Base-by-base conservation (phyloP, 2,888 invertebrate species). In the Stenodema calcarata region DNA sequence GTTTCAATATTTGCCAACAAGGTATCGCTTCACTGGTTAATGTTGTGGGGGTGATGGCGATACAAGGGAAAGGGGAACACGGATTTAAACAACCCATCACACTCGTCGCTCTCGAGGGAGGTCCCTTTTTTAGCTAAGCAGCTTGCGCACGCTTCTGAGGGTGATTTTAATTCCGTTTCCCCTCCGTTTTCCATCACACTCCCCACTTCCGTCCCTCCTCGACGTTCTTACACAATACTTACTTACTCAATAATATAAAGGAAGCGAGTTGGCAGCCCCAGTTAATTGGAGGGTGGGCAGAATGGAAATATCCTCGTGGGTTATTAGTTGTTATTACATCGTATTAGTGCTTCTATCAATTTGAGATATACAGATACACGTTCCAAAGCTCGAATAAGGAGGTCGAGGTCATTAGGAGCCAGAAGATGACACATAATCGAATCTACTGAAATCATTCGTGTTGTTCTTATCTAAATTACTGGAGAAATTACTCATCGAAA, bases 131-230 rank as follows among this genome's bases (percentile, higher is more conserved):
- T n/a, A 18, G 23, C 82, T 82, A 87, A 85, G 69, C 87, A 70
- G 75, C 84, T 84, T 85, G 73, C 54, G 35, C 80, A 84, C 87
- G 87, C 87, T 84, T 85, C 78, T 47, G 70, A 50, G 85, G 85
- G 80, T 84, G 76, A 85, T 85, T 85, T 85, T 84, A 85, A 85
- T 87, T 78, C 85, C 80, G 85, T 44, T 50, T 50, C 4, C 70
- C 70, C 23, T 12, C 28, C 27, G 4, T 6, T 35, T 14, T 16
- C 47, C 7, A n/a, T 28, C 69, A 28, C 69, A 14, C 7, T 18
- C 69, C 18, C 69, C 69, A 9, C 69, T n/a, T n/a, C n/a, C 54
- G 23, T 6, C 54, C 54, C 2, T n/a, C 54, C 4, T 23, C 23
- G 4, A 6, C 11, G 4, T 23, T 7, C 70, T 28, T 35, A 27